phyloP scores from a whole-genome alignment of 1,140 invertebrate species.

The Chlorops oryzae region DNA sequence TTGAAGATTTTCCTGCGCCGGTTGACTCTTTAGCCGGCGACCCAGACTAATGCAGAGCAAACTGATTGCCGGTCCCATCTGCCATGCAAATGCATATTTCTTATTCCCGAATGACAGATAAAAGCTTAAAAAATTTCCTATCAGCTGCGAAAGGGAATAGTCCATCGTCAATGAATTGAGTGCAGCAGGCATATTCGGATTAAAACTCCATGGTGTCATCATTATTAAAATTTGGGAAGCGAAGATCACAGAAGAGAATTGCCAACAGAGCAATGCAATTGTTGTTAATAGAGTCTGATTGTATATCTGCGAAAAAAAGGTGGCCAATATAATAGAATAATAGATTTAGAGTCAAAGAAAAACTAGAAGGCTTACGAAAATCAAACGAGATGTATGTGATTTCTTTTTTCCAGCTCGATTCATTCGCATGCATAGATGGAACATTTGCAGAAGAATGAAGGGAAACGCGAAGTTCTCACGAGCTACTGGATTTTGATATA shows the following conservation, averaged over 20 bases:
- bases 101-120: conserved; percentile 35
- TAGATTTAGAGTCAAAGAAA: too few relatives aligned
- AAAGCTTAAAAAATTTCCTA: conserved; percentile 34
- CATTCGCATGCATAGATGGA: conserved; percentile 39
- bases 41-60: conserved; percentile 25
- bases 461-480: conserved; percentile 46
- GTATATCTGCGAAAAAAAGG: conserved; percentile 23
- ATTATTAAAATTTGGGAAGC: conserved; percentile 39
- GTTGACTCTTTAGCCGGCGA: neutral
- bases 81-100: conserved; percentile 35
- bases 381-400: conserved; percentile 16
- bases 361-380: conserved; percentile 21
- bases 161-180: conserved; percentile 33
- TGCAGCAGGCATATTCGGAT: conserved; percentile 18
- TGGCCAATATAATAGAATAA: neutral
- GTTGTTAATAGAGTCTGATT: conserved; percentile 36
- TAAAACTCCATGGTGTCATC: conserved; percentile 29
- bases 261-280: conserved; percentile 36
- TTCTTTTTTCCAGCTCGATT: conserved; percentile 27
- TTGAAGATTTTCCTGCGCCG: neutral
- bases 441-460: conserved; percentile 44
- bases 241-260: conserved; percentile 42
- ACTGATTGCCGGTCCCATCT: conserved; percentile 27
- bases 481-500: conserved; percentile 38
- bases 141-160: conserved; percentile 36